These are phyloP conservation scores for Drosophila affinis DNA, from an alignment of 2,888 invertebrate genomes.

Conservation along the genomic window DNA sequence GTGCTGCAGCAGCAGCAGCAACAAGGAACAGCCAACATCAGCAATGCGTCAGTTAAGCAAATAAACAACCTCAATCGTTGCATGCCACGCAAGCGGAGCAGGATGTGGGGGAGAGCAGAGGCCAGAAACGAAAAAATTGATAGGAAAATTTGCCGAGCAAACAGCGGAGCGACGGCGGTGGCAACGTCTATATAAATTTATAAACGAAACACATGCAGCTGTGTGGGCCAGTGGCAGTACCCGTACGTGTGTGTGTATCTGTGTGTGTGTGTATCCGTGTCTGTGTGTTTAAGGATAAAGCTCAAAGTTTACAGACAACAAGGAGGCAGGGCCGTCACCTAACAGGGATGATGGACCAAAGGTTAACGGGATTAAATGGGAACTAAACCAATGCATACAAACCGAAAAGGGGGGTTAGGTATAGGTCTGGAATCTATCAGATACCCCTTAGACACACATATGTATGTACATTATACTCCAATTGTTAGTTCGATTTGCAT, in stretches of 20 bases:
- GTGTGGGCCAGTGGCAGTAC: conserved; percentile 39
- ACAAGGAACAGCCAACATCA: conserved; percentile 34
- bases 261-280: conserved; percentile 2
- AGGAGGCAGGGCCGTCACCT: conserved; percentile 34
- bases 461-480: no score
- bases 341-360: neutral
- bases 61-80: conserved; percentile 65
- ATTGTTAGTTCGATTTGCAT: no score
- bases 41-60: conserved; percentile 71
- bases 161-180: conserved; percentile 41
- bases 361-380: conserved; percentile 26
- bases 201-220: conserved; percentile 72
- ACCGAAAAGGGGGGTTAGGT: neutral
- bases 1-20: conserved; percentile 32
- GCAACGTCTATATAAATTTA: conserved; percentile 73
- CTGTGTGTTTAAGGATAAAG: conserved; percentile 74
- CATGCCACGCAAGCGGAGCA: neutral
- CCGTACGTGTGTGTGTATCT: conserved; percentile 11
- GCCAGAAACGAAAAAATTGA: conserved; percentile 38
- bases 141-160: conserved; percentile 69
- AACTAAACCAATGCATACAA: neutral
- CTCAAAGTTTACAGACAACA: conserved; percentile 70
- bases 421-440: no score
- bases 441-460: no score
- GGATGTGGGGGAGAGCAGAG: conserved; percentile 1